Evolutionary conservation across 1,140 invertebrate genomes (phyloP), one percentile per base, ranked within the genome.

Genomic region (Catajapyx aquilonaris): DNA sequence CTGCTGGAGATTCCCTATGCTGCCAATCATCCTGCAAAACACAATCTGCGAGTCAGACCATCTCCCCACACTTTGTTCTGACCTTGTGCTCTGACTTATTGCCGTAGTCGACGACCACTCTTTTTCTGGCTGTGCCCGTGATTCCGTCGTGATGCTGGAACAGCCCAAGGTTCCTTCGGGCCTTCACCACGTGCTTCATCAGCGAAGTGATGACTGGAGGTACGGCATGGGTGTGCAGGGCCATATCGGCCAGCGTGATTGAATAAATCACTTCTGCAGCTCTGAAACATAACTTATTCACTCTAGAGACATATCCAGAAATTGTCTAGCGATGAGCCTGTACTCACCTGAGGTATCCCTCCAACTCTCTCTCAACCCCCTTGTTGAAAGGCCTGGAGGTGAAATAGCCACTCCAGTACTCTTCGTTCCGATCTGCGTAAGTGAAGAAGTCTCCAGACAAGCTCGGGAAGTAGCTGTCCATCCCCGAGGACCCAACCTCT

Each of bases 81-180:
- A n/a, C n/a, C n/a, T n/a, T n/a, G n/a, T n/a, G n/a, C n/a, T n/a
- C n/a, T n/a, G n/a, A n/a, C n/a, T n/a, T n/a, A n/a, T n/a, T n/a
- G n/a, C n/a, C n/a, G n/a, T 97, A 98, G 58, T 99, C 93, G 15
- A 71, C 54, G 0, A 93, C 74, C 17, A 99, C 94, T 48, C 79
- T 70, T 47, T 87, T 77, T 51, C 81, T 81, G 0, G 83, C 72
- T 1, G 94, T 99, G 31, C 94, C 94, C 11, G 90, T 90, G 38
- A 99, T 74, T 17, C 81, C 94, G 60, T 98, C 94, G 56, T 99
- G 94, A 60, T 99, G 94, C 57, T 97, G 88, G 62, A 97, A 97
- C 33, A 98, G 58, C 0, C 76, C 73, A 7, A 95, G 67, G 49
- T 71, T 68, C 41, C 77, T 61, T 38, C 91, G 67, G 5, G 88